phyloP scores from a whole-genome alignment of 2,113 vertebrate genomes.

The Vanacampus margaritifer region DNA sequence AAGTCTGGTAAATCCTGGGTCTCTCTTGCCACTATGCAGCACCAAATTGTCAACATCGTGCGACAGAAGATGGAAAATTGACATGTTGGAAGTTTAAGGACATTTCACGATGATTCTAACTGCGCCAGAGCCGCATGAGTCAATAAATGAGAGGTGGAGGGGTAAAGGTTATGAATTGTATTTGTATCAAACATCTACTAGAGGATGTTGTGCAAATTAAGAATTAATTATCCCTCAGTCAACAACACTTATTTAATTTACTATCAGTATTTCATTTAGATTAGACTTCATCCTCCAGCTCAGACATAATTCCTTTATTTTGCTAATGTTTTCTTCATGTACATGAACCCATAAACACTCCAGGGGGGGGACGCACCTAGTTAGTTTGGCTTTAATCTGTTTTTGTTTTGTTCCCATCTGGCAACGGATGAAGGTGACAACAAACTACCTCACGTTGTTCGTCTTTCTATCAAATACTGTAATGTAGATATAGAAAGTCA shows the following conservation, averaged over 20 bases:
- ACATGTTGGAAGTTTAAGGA: neutral
- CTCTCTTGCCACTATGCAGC: neutral
- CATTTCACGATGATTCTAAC: neutral
- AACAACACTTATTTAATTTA: neutral
- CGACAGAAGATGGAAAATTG: neutral
- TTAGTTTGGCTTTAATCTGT: neutral
- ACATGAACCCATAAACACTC: neutral
- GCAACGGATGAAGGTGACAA: constrained; percentile 35
- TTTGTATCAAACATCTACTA: constrained; percentile 29
- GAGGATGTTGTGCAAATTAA: neutral
- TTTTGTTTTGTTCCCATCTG: constrained; percentile 1
- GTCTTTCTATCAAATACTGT: constrained; percentile 3
- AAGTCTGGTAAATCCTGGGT: neutral
- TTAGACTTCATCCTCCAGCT: neutral
- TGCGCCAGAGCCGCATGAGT: neutral
- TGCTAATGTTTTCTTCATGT: constrained; percentile 6
- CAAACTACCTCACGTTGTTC: constrained; percentile 56
- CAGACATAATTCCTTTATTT: neutral
- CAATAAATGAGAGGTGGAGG: too few species aligned
- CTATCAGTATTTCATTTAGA: neutral
- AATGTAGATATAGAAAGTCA: neutral
- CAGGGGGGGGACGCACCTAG: neutral
- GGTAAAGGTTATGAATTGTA: neutral
- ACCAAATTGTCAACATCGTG: neutral
- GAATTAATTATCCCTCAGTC: neutral